Evolutionary conservation across 2,888 invertebrate genomes (phyloP), one percentile per base, ranked within the genome.

Genomic region (Leptopilina myrica): DNA sequence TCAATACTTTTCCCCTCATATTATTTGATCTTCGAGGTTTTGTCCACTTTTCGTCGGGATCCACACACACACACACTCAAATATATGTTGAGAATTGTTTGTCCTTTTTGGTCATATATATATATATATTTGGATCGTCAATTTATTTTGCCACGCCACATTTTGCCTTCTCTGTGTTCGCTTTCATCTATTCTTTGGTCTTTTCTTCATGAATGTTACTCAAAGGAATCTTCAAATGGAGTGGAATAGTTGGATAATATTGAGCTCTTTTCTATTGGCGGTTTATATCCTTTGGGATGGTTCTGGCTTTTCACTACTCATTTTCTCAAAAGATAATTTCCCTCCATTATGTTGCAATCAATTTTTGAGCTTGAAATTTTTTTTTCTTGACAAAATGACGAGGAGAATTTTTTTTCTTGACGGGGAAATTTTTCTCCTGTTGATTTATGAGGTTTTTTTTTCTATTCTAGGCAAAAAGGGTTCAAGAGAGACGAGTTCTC

Each of bases 241-340:
- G 69, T 69, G 69, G 69, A 69, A 69, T 69, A 69, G 69, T 69
- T 69, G 15, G 69, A 69, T 69, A 69, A 69, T 69, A 69, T 69
- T 69, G 69, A 69, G 69, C 65, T 78, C 53, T 78, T 77, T 77
- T 77, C 67, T 77, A 77, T 77, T 77, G 77, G 20, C 67, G 53
- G 43, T 26, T 77, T 59, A 65, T 56, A 43, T 33, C 43, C 59
- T 6, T 64, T 64, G 46, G 65, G 49, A 26, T 76, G 64, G 43
- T 8, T 53, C 49, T 15, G 11, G 20, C 56, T 77, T 77, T 64
- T 53, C 43, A 67, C 43, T 49, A 12, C 20, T 64, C 53, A 53
- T 33, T 43, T 66, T 20, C n/a, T 49, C 49, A 46, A 65, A 33
- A 26, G 26, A 20, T 64, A 49, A 43, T 64, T 43, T 77, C 3